A percentile compares a stretch with the other conserved stretches of the same genome.
Evolutionary conservation across 2,888 invertebrate species (phyloP).

Genomic region (Spilarctia lutea): DNA sequence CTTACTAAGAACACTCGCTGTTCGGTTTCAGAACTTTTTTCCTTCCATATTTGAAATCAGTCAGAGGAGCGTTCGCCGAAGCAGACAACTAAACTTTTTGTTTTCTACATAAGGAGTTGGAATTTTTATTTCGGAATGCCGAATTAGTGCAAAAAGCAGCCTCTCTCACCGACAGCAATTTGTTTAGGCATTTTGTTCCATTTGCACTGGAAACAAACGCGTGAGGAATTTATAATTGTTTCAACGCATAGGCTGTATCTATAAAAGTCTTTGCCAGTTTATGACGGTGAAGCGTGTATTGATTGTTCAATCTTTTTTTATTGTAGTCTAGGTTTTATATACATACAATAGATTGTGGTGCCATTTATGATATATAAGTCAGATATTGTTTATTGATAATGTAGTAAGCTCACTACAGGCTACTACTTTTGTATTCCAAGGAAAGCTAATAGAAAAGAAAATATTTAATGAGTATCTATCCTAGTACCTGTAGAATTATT

Average conservation of each 20-base stretch:
- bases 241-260: conserved; percentile 65
- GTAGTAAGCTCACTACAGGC: neutral
- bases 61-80: conserved; percentile 68
- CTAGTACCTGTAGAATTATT: neutral
- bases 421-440: neutral
- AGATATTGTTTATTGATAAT: neutral
- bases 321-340: neutral
- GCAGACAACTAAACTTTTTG: conserved; percentile 70
- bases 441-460: neutral
- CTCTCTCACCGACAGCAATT: conserved; percentile 80
- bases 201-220: conserved; percentile 70
- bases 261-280: conserved; percentile 48
- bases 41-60: conserved; percentile 64
- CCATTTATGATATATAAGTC: neutral
- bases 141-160: conserved; percentile 85
- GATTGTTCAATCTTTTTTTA: neutral
- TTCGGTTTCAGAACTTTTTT: conserved; percentile 70
- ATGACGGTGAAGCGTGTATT: conserved; percentile 24
- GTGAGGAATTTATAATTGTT: conserved; percentile 75
- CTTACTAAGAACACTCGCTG: conserved; percentile 44
- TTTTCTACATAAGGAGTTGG: conserved; percentile 77
- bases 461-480: neutral
- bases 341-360: neutral
- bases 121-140: conserved; percentile 87
- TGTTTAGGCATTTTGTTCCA: conserved; percentile 85